These are phyloP conservation scores for Pseudochirops cupreus DNA, from an alignment of 2,797 vertebrate species.

Conservation along the genomic window DNA sequence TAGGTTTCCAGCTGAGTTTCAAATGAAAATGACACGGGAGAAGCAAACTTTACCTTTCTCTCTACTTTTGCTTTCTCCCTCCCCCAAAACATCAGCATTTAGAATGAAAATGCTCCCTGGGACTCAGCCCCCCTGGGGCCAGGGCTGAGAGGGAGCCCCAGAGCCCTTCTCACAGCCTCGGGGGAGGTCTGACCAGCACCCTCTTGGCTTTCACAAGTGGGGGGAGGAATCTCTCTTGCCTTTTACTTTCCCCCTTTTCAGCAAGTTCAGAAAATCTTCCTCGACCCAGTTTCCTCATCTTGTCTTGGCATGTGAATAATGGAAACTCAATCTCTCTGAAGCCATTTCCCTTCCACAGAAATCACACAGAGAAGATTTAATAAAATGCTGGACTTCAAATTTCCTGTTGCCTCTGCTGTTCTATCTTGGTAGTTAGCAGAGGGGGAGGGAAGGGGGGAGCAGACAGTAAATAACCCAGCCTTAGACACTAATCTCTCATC, in stretches of 20 bases:
- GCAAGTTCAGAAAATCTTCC: conserved; percentile 51
- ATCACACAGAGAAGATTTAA: conserved; percentile 74
- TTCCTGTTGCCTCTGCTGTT: conserved; percentile 63
- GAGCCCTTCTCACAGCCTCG: background rate
- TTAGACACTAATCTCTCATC: conserved; percentile 57
- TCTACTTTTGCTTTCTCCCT: background rate
- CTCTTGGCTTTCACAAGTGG: background rate
- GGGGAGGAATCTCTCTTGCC: conserved; percentile 25
- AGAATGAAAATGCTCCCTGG: background rate
- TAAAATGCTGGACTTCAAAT: conserved; percentile 68
- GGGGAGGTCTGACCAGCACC: background rate
- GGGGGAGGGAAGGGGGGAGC: conserved; percentile 20
- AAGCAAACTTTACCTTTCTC: conserved; percentile 39
- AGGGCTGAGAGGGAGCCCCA: background rate
- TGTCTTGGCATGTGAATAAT: conserved; percentile 61
- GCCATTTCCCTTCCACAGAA: conserved; percentile 67
- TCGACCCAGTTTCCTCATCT: conserved; percentile 62
- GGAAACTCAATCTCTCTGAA: conserved; percentile 64
- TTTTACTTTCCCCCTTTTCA: conserved; percentile 51
- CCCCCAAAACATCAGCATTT: background rate
- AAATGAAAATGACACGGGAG: conserved; percentile 50
- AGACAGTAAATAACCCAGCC: conserved; percentile 46
- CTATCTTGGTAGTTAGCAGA: conserved; percentile 52
- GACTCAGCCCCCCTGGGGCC: background rate
- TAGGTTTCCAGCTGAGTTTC: conserved; percentile 23